Evolutionary conservation across 2,797 vertebrate genomes (phyloP).

Genomic region (Lateolabrax maculatus): DNA sequence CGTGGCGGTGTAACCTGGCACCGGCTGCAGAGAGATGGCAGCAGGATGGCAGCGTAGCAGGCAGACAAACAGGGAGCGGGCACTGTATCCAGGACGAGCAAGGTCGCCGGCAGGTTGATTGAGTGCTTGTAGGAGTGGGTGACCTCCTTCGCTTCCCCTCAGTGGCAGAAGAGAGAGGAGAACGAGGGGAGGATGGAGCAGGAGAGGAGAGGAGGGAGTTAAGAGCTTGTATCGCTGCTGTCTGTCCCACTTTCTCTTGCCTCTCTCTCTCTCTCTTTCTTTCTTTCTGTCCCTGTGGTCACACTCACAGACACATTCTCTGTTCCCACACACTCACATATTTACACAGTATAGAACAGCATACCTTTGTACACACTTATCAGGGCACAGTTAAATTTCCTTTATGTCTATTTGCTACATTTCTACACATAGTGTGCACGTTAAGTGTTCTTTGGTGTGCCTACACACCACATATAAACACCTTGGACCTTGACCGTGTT

Average conservation of each 20-base stretch:
- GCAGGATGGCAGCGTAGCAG: conserved; percentile 55
- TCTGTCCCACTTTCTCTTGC: conserved; percentile 77
- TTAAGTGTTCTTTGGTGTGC: conserved; percentile 27
- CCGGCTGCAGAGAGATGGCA: conserved; percentile 59
- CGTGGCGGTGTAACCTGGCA: conserved; percentile 66
- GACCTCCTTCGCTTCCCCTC: conserved; percentile 83
- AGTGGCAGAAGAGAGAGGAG: conserved; percentile 63
- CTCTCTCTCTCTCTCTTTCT: conserved; percentile 24
- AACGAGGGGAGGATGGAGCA: conserved; percentile 40
- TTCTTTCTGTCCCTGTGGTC: conserved; percentile 40
- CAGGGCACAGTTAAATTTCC: conserved; percentile 1
- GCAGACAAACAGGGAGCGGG: conserved; percentile 65
- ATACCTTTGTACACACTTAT: conserved; percentile 10
- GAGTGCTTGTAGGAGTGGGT: conserved; percentile 84
- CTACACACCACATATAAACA: conserved; percentile 7
- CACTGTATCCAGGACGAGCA: conserved; percentile 81
- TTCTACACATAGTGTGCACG: not conserved
- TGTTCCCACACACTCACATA: conserved; percentile 12
- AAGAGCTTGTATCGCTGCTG: conserved; percentile 52
- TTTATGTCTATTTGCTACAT: not conserved
- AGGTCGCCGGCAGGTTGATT: conserved; percentile 84
- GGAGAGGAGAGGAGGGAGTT: conserved; percentile 47
- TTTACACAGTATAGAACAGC: conserved; percentile 15
- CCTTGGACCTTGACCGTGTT: conserved; percentile 38
- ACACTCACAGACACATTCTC: conserved; percentile 30